Evolutionary conservation across 2,797 vertebrate species (phyloP), one percentile per base, ranked within the genome.

Genomic region (Tympanoctomys barrerae): DNA sequence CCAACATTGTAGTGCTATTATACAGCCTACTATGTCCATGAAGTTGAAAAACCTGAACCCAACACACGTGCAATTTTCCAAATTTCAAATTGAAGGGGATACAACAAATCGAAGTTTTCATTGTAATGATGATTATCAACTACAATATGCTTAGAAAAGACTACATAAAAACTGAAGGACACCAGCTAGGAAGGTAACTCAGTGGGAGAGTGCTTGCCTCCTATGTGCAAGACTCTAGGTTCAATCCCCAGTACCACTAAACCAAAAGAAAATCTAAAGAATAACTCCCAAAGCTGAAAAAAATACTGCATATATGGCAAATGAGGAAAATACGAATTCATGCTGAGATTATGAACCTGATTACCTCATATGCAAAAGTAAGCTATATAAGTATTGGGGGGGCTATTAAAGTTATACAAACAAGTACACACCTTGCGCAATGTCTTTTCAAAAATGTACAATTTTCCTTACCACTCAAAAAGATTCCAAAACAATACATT

Each of bases 41-140:
- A 89, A 62, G 52, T 24, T 94, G 13, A 86, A 64, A 90, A 93
- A 87, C 10, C 36, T 81, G 42, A 90, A 82, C 5, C 8, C 22
- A 92, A 86, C 71, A 62, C 11, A 64, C 61, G 11, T 49, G 36
- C 21, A 90, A 87, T 90, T 24, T 95, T 91, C 91, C 75, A 84
- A 96, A 92, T 91, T 87, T 87, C 68, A 96, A 94, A 46, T 89
- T 94, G 81, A 92, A 91, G 28, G 10, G 26, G 4, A 87, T 59
- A n/a, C 70, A 95, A 89, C 16, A 79, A 88, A 39, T 49, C 6
- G 11, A 49, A 49, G 49, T 49, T 49, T 49, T 49, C 57, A 86
- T 26, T 77, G 26, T 64, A 92, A 89, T 64, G 28, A 68, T 64
- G 64, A 36, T 95, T 90, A 83, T 62, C 87, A 96, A 80, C 36